These are phyloP conservation scores for Myiozetetes cayanensis DNA, from an alignment of 2,113 vertebrate genomes.

Conservation along the genomic window DNA sequence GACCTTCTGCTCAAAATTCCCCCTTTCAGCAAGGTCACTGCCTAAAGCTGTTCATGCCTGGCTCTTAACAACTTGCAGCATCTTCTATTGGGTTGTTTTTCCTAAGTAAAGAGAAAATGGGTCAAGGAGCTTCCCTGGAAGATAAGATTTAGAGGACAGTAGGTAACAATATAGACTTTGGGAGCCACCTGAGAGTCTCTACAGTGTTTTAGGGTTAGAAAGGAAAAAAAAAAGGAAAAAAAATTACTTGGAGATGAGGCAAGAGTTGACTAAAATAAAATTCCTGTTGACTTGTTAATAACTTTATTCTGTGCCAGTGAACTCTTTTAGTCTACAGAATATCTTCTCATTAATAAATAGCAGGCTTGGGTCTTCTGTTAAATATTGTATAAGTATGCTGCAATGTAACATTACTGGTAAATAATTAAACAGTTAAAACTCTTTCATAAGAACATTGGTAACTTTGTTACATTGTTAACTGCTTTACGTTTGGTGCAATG, in stretches of 20 bases:
- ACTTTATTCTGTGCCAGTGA: neutral
- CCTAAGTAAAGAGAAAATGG: neutral
- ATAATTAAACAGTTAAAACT: conserved; percentile 19
- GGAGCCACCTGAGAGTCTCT: neutral
- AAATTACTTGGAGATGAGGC: neutral
- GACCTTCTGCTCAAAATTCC: neutral
- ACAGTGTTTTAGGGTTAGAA: neutral
- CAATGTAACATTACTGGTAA: conserved; percentile 11
- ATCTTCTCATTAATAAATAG: conserved; percentile 35
- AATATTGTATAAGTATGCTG: conserved; percentile 33
- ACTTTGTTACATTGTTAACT: neutral
- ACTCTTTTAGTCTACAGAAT: neutral
- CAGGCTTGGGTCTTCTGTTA: conserved; percentile 15
- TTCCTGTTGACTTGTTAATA: neutral
- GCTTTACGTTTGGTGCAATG: neutral
- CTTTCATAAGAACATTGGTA: neutral
- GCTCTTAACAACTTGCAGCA: rapidly evolving
- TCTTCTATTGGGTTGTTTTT: neutral
- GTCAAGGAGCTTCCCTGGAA: neutral
- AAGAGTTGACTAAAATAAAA: neutral
- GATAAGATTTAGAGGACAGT: neutral
- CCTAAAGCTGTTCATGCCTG: neutral
- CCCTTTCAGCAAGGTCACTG: rapidly evolving
- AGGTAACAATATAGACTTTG: neutral
- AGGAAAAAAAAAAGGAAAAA: neutral